These are phyloP conservation scores for Alcis repandata DNA, from an alignment of 2,888 invertebrate species.

Conservation along the genomic window DNA sequence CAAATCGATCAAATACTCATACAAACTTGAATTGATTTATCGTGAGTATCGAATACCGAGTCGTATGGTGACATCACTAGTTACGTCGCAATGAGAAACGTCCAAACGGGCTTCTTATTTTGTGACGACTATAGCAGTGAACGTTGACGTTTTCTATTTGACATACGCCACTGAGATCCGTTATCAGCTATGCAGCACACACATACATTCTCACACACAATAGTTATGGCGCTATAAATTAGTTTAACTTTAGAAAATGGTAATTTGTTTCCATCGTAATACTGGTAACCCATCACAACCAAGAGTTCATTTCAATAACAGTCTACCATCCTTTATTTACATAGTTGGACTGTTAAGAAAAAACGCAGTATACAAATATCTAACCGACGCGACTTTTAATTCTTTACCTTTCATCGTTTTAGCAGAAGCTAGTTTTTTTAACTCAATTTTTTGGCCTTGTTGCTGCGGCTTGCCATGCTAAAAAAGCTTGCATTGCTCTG, in stretches of 20 bases:
- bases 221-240: too few relatives aligned
- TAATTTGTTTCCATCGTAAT: background rate
- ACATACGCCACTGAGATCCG: too few relatives aligned
- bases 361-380: background rate
- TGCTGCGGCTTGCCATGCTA: background rate
- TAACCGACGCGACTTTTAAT: conserved; percentile 1
- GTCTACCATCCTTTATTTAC: background rate
- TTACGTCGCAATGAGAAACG: too few relatives aligned
- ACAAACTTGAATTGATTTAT: too few relatives aligned
- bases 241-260: background rate
- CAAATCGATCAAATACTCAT: too few relatives aligned
- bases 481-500: background rate
- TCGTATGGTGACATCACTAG: too few relatives aligned
- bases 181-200: too few relatives aligned
- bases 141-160: too few relatives aligned
- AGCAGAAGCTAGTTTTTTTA: background rate
- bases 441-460: background rate
- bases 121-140: too few relatives aligned
- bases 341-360: background rate
- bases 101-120: too few relatives aligned
- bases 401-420: background rate
- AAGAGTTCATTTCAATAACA: background rate
- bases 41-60: too few relatives aligned
- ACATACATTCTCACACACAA: too few relatives aligned
- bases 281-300: background rate